These are phyloP conservation scores for Rhodeus uyekii DNA, from an alignment of 2,797 vertebrate genomes.

Conservation along the genomic window DNA sequence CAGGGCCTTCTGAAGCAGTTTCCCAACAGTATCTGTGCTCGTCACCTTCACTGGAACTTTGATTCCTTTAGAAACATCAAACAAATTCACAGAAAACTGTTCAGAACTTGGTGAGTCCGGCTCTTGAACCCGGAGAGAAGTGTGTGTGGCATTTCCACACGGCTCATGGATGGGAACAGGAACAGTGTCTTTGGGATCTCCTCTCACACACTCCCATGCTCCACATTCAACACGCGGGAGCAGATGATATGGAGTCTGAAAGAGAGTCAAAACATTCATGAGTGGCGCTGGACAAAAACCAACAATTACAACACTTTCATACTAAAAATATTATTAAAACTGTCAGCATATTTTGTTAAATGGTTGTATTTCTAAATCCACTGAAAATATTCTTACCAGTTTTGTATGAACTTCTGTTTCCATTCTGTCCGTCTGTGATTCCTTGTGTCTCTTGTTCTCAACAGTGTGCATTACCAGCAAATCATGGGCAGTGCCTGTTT, in stretches of 20 bases:
- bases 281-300: not conserved
- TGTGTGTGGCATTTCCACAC: slow-evolving; percentile 15
- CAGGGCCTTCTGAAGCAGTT: slow-evolving; percentile 23
- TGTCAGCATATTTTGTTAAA: not conserved
- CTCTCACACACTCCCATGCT: not conserved
- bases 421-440: no score
- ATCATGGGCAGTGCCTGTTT: no score
- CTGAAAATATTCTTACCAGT: not conserved
- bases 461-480: no score
- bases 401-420: no score
- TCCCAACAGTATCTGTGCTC: slow-evolving; percentile 38
- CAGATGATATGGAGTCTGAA: accelerated
- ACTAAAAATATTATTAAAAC: not conserved
- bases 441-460: no score
- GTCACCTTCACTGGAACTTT: not conserved
- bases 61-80: not conserved
- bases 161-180: not conserved
- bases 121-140: not conserved
- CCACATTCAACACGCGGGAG: accelerated
- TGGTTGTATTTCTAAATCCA: not conserved
- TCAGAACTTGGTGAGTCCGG: not conserved
- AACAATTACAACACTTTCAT: not conserved
- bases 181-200: not conserved
- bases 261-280: not conserved
- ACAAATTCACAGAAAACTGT: not conserved